Evolutionary conservation across 2,797 vertebrate genomes (phyloP).

Genomic region (Bradypodion ventrale): DNA sequence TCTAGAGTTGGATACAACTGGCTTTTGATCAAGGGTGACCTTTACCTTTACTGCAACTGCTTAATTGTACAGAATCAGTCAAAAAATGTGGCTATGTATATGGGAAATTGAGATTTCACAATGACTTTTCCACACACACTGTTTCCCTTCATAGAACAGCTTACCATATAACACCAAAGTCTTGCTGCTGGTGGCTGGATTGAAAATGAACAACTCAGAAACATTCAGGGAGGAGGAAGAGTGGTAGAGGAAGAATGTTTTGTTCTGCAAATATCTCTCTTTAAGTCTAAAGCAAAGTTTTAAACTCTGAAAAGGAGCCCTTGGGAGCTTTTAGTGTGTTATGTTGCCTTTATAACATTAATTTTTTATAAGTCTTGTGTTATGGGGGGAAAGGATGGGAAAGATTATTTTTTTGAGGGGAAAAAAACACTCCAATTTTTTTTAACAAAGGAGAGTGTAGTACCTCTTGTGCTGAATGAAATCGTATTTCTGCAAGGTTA

Average conservation of each 20-base stretch:
- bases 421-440: background rate
- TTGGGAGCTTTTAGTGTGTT: conserved; percentile 3
- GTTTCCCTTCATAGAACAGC: background rate
- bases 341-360: conserved; percentile 4
- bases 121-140: background rate
- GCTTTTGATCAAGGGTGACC: too few relatives aligned
- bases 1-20: too few relatives aligned
- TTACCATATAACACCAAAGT: background rate
- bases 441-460: conserved; percentile 16
- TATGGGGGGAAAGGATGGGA: background rate
- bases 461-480: background rate
- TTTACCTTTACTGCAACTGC: too few relatives aligned
- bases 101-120: background rate
- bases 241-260: background rate
- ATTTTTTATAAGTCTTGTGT: conserved; percentile 8
- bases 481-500: conserved; percentile 17
- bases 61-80: background rate
- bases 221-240: background rate
- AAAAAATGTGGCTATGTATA: background rate
- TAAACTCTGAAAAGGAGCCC: conserved; percentile 3
- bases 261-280: conserved; percentile 4
- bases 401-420: too few relatives aligned
- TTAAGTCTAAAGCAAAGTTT: conserved; percentile 28
- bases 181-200: background rate
- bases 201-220: conserved; percentile 27